Conservation (phyloP, 1,140 invertebrate species). For the Ips nitidus region DNA sequence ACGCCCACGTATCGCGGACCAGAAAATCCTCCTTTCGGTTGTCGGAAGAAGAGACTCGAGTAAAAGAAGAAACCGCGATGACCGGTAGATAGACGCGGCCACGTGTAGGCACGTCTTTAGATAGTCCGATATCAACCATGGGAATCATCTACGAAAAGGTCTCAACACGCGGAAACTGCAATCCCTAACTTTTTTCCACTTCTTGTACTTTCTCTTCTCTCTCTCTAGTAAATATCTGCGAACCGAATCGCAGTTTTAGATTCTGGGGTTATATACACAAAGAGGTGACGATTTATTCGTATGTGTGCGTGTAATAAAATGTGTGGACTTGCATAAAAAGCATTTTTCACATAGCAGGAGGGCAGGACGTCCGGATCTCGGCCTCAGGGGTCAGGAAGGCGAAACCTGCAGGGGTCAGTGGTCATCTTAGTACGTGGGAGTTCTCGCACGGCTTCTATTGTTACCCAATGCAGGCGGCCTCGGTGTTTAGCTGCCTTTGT, state of each 20-base stretch:
- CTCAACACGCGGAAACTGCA: slow-evolving; percentile 28
- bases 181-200: slow-evolving; percentile 13
- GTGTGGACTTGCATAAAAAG: neutral
- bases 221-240: slow-evolving; percentile 6
- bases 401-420: slow-evolving; percentile 38
- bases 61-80: slow-evolving; percentile 32
- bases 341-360: slow-evolving; percentile 25
- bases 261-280: neutral
- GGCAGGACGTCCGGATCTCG: slow-evolving; percentile 38
- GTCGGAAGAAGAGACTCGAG: slow-evolving; percentile 32
- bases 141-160: slow-evolving; percentile 33
- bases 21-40: slow-evolving; percentile 24
- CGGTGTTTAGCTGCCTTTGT: slow-evolving; percentile 18
- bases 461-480: slow-evolving; percentile 22
- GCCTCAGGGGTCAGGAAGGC: slow-evolving; percentile 37
- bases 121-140: slow-evolving; percentile 38
- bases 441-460: slow-evolving; percentile 42
- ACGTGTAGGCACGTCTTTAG: slow-evolving; percentile 39
- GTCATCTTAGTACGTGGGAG: slow-evolving; percentile 41
- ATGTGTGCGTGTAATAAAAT: neutral
- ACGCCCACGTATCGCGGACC: slow-evolving; percentile 31
- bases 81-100: slow-evolving; percentile 36
- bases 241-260: neutral
- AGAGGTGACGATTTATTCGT: neutral
- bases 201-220: slow-evolving; percentile 13